These are phyloP conservation scores for Drosophila asahinai DNA, from an alignment of 1,140 invertebrate species.

Conservation along the genomic window DNA sequence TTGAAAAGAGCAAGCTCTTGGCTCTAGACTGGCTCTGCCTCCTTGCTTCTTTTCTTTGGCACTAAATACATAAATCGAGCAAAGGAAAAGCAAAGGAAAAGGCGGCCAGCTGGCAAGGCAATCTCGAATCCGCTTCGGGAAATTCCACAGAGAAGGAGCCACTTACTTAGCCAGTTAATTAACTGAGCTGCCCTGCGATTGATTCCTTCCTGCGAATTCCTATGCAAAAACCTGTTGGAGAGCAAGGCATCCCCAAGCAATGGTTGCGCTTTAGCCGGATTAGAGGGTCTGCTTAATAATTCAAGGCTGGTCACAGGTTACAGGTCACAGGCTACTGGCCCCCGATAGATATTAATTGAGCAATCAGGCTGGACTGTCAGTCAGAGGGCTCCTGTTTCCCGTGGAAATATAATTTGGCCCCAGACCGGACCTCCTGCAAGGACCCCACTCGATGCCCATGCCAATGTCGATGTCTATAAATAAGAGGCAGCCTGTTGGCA, in stretches of 20 bases:
- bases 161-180: conserved; percentile 54
- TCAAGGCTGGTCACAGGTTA: conserved; percentile 11
- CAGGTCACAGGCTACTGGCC: not conserved
- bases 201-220: conserved; percentile 25
- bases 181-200: conserved; percentile 29
- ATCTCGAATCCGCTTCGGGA: conserved; percentile 19
- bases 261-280: conserved; percentile 7
- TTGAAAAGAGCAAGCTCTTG: conserved; percentile 49
- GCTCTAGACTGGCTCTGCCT: conserved; percentile 19
- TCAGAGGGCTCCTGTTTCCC: conserved; percentile 5
- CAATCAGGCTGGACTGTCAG: conserved; percentile 43
- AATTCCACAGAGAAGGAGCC: conserved; percentile 21
- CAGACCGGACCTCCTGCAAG: not conserved
- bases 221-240: conserved; percentile 35
- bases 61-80: conserved; percentile 64
- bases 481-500: conserved; percentile 28
- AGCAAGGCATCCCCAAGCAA: conserved; percentile 4
- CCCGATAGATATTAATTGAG: conserved; percentile 38
- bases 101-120: conserved; percentile 9
- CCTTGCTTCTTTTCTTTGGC: conserved; percentile 7
- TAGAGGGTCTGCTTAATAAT: conserved; percentile 21
- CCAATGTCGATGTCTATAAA: conserved; percentile 13
- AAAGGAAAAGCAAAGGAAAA: conserved; percentile 31
- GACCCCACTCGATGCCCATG: not conserved
- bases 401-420: conserved; percentile 29